Base-by-base conservation (phyloP, 2,888 invertebrate species). In the Cremastinae sp. region DNA sequence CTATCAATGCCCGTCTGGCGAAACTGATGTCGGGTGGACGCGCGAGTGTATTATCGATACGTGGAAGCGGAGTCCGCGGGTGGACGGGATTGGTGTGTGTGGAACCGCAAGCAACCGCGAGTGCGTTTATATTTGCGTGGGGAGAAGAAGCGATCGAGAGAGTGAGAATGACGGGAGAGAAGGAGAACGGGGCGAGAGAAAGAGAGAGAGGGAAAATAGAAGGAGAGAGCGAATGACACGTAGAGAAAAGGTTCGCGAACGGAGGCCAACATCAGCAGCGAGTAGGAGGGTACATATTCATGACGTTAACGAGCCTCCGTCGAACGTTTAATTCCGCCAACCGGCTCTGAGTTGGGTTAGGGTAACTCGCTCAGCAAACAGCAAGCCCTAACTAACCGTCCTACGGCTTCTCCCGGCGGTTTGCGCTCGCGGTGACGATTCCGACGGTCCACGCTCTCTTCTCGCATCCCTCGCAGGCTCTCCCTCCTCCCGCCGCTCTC, bases 291-390 rank as follows among this genome's bases (percentile, higher is more conserved):
- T 89, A 89, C 89, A 89, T 89, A 89, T 89, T 89, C 89, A 89
- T 89, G 89, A 89, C 89, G 89, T 89, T 89, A 89, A 89, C 89
- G 89, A 89, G 89, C 88, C 89, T 86, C 87, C 87, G 89, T 84
- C 87, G 88, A 89, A 89, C 89, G 89, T 89, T 89, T 89, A 89
- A 89, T 89, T 89, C 89, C 89, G 89, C 88, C 89, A 89, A 88
- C 86, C 87, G 88, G n/a, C n/a, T 84, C 85, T 82, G 85, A 88
- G 88, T 89, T 87, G 85, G 87, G 88, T 88, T 87, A 87, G 89
- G 88, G 88, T 89, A 89, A 89, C 89, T 89, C 88, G 89, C 89
- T 87, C 86, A 84, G 87, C 88, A 89, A 89, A 89, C 89, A 89
- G 88, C 70, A 84, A 86, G 84, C 87, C 89, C 89, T 89, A 89